phyloP scores from a whole-genome alignment of 2,888 invertebrate genomes.

The Protodeltote pygarga region DNA sequence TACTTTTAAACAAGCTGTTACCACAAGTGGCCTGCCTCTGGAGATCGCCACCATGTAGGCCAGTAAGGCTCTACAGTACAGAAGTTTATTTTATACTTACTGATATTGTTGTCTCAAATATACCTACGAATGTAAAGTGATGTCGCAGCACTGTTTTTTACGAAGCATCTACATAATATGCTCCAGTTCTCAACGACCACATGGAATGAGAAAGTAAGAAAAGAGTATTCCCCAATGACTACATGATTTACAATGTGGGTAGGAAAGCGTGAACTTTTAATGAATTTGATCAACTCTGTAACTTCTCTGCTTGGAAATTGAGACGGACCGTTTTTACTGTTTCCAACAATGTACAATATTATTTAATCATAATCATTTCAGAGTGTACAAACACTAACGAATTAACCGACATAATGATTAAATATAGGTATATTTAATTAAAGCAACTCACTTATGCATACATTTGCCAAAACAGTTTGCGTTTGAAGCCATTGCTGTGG shows the following conservation, averaged over 20 bases:
- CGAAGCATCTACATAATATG: background rate
- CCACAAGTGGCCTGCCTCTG: too few species aligned
- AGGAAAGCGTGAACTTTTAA: constrained; percentile 27
- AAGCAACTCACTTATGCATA: constrained; percentile 40
- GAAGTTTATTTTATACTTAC: background rate
- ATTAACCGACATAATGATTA: constrained; percentile 38
- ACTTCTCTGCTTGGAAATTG: constrained; percentile 11
- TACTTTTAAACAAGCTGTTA: too few species aligned
- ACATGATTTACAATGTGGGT: constrained; percentile 1
- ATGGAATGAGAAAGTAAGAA: constrained; percentile 1
- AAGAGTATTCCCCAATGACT: constrained; percentile 7
- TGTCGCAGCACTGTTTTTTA: background rate
- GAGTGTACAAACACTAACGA: constrained; percentile 26
- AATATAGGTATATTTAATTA: constrained; percentile 40
- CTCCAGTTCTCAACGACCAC: constrained; percentile 4
- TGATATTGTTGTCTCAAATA: background rate
- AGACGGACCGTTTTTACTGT: background rate
- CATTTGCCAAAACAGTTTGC: constrained; percentile 45
- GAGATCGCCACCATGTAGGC: too few species aligned
- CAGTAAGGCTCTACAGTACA: background rate
- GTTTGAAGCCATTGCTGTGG: constrained; percentile 30
- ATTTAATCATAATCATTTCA: constrained; percentile 32
- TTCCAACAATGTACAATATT: constrained; percentile 9
- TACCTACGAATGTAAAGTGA: background rate
- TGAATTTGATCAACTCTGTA: constrained; percentile 41